A percentile compares a stretch with the other conserved stretches of the same genome.
Conservation (phyloP, 2,797 vertebrate species). For the Mergus octosetaceus region DNA sequence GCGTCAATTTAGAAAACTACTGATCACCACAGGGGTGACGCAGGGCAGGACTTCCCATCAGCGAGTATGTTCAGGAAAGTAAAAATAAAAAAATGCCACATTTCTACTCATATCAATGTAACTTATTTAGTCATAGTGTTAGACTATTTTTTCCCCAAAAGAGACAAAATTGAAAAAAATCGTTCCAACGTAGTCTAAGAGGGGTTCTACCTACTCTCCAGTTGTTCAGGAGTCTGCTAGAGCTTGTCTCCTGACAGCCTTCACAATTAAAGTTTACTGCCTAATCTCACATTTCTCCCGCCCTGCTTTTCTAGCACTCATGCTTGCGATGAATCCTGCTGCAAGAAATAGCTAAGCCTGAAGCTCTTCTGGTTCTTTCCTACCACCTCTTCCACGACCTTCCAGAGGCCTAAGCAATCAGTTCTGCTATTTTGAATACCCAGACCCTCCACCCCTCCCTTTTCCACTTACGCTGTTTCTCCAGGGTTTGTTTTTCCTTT, state of each 20-base stretch:
- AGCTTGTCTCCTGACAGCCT: background rate
- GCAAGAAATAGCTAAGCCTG: background rate
- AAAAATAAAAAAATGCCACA: background rate
- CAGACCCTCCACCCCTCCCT: rapidly evolving
- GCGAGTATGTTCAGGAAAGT: background rate
- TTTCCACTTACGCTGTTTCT: background rate
- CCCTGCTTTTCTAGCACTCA: no score
- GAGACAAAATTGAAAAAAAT: background rate
- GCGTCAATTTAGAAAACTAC: background rate
- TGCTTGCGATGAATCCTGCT: background rate
- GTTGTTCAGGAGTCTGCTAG: background rate
- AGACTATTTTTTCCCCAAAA: background rate
- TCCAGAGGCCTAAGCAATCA: background rate
- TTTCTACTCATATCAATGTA: background rate
- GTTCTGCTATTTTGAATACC: background rate
- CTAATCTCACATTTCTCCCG: background rate
- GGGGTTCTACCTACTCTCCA: rapidly evolving
- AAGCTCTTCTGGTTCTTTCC: background rate
- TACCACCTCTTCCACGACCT: background rate
- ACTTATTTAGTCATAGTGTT: background rate
- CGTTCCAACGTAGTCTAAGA: background rate
- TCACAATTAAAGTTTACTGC: background rate
- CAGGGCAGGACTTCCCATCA: background rate
- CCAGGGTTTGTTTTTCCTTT: background rate
- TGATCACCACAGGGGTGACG: no score